These are phyloP conservation scores for Phataginus tetradactyla DNA, from an alignment of 2,797 vertebrate genomes.

Conservation along the genomic window DNA sequence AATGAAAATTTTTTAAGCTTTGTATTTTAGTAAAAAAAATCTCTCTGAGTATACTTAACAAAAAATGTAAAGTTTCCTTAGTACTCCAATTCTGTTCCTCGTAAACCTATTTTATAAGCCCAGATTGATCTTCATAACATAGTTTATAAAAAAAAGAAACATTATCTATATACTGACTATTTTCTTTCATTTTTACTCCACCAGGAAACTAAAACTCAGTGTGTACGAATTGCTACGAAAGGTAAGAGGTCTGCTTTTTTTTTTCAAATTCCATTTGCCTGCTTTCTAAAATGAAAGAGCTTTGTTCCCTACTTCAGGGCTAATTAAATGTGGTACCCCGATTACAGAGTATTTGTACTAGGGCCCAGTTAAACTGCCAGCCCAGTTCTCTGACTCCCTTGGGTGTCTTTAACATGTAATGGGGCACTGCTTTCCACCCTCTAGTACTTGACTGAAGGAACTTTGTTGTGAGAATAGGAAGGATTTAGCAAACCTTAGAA, in stretches of 20 bases:
- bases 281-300: conserved; percentile 48
- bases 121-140: neutral
- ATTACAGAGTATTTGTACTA: conserved; percentile 63
- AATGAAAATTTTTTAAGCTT: neutral
- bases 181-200: conserved; percentile 76
- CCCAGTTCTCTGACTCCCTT: conserved; percentile 57
- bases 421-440: conserved; percentile 56
- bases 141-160: conserved; percentile 11
- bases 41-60: neutral
- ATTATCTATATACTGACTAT: conserved; percentile 60
- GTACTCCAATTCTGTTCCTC: neutral
- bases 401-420: conserved; percentile 68
- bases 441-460: conserved; percentile 43
- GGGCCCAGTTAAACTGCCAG: neutral
- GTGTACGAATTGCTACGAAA: conserved; percentile 98
- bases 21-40: neutral
- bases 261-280: neutral
- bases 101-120: neutral
- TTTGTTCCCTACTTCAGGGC: conserved; percentile 57
- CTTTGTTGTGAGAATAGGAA: conserved; percentile 57
- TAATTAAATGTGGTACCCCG: conserved; percentile 72
- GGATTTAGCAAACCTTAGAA: conserved; percentile 74
- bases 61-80: neutral
- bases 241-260: conserved; percentile 89
- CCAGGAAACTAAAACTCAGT: conserved; percentile 99